Percentiles rank a stretch among this genome's conserved stretches.
These are phyloP conservation scores for Nannoperca obscura DNA, from an alignment of 2,797 vertebrate species.

Conservation along the genomic window DNA sequence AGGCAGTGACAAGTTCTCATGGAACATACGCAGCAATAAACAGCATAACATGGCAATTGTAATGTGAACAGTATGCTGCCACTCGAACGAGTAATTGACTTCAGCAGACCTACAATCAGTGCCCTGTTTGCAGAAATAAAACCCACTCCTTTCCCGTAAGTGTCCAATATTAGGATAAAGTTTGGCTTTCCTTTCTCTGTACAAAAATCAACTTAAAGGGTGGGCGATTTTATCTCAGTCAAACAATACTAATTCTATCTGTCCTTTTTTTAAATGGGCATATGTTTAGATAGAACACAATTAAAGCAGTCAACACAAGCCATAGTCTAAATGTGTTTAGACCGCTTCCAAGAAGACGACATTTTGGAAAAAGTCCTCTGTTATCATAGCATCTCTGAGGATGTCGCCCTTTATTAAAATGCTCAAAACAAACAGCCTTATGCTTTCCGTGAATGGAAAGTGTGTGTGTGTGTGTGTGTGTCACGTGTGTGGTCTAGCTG, in stretches of 20 bases:
- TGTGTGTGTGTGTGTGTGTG: constrained; percentile 33
- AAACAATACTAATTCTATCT: constrained; percentile 16
- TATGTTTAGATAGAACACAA: constrained; percentile 10
- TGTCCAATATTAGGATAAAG: constrained; percentile 40
- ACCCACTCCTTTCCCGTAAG: constrained; percentile 33
- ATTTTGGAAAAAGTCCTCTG: constrained; percentile 16
- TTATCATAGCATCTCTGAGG: constrained; percentile 58
- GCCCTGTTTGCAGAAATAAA: constrained; percentile 58
- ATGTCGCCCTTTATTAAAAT: constrained; percentile 44
- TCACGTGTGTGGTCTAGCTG: constrained; percentile 54
- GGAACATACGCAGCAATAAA: constrained; percentile 73
- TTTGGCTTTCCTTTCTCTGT: constrained; percentile 18
- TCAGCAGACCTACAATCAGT: constrained; percentile 69
- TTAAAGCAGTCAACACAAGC: constrained; percentile 23
- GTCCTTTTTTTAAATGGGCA: constrained; percentile 8
- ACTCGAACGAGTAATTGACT: constrained; percentile 76
- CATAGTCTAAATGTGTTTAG: constrained; percentile 22
- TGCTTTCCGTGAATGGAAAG: constrained; percentile 49
- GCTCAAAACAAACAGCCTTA: constrained; percentile 37
- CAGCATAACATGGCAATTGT: constrained; percentile 72
- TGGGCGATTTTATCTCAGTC: constrained; percentile 17
- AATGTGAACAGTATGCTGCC: constrained; percentile 80
- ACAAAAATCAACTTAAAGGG: constrained; percentile 24
- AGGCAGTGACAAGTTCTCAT: constrained; percentile 73
- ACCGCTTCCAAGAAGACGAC: constrained; percentile 23